phyloP scores from a whole-genome alignment of 1,140 invertebrate species.

The Thalassaphorura encarpata region DNA sequence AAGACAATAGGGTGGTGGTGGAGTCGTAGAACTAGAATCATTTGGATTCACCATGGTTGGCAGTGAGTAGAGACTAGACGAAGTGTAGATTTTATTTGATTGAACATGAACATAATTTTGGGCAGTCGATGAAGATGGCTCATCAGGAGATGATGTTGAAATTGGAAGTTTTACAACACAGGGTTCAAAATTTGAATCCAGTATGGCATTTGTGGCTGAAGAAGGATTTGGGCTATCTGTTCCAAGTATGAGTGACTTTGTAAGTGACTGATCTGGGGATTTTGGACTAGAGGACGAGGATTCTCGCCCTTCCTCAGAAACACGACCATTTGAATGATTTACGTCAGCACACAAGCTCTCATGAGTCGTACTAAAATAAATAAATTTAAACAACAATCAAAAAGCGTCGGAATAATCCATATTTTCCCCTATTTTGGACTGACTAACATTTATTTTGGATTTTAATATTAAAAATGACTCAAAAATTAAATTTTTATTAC shows the following conservation, averaged over 20 bases:
- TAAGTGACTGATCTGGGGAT: conserved; percentile 1
- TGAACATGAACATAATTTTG: too few relatives aligned
- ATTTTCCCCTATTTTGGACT: too few relatives aligned
- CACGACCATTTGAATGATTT: too few relatives aligned
- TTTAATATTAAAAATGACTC: background rate
- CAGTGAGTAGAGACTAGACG: too few relatives aligned
- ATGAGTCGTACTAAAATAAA: conserved; percentile 26
- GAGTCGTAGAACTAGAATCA: too few relatives aligned
- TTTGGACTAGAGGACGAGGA: background rate
- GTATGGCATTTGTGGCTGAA: background rate
- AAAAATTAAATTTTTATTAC: conserved; percentile 5
- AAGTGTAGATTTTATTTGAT: too few relatives aligned
- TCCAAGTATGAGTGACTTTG: conserved; percentile 1
- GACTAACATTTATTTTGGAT: too few relatives aligned
- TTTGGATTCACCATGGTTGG: too few relatives aligned
- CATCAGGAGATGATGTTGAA: too few relatives aligned
- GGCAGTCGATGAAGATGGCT: too few relatives aligned
- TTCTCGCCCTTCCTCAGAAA: background rate
- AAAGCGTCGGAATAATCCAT: too few relatives aligned
- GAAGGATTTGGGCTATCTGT: background rate
- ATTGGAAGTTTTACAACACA: background rate
- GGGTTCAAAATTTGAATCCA: background rate
- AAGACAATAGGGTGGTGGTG: too few relatives aligned
- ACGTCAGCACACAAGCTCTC: conserved; percentile 18
- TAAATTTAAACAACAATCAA: background rate